A percentile compares a stretch with the other conserved stretches of the same genome.
Evolutionary conservation across 2,797 vertebrate species (phyloP).

Genomic region (Pseudotriccus pelzelni): DNA sequence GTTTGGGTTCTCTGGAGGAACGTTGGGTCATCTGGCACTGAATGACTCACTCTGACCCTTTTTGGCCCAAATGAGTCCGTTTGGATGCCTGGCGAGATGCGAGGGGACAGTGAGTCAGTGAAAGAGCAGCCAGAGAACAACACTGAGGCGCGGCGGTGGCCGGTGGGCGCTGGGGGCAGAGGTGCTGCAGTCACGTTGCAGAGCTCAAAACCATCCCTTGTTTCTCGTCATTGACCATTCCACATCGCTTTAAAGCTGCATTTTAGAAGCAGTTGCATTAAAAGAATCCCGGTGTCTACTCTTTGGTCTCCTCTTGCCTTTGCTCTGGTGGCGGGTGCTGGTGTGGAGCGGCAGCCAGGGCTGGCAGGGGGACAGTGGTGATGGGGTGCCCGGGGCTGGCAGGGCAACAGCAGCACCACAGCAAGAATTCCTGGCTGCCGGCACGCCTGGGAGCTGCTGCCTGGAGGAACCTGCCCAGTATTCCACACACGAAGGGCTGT

Average conservation of each 20-base stretch:
- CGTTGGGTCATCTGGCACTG: fast-evolving
- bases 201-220: neutral
- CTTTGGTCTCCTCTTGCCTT: neutral
- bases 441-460: neutral
- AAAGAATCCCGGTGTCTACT: neutral
- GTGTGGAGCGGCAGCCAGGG: neutral
- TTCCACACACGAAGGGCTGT: neutral
- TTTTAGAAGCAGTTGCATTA: conserved; percentile 59
- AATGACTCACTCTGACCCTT: fast-evolving
- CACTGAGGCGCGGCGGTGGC: fast-evolving
- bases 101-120: neutral
- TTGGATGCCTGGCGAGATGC: fast-evolving
- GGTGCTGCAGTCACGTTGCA: fast-evolving
- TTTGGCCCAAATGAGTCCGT: neutral
- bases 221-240: neutral
- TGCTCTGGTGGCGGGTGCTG: neutral
- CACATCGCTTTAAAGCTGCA: neutral
- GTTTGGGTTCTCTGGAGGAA: neutral
- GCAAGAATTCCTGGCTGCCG: neutral
- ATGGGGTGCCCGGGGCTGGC: neutral
- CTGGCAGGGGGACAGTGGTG: neutral
- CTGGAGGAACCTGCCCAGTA: neutral
- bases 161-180: neutral
- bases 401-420: neutral
- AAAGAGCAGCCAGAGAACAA: neutral